Percentiles rank a stretch among this genome's conserved stretches.
Evolutionary conservation across 2,113 vertebrate species (phyloP).

Genomic region (Pristiophorus japonicus): DNA sequence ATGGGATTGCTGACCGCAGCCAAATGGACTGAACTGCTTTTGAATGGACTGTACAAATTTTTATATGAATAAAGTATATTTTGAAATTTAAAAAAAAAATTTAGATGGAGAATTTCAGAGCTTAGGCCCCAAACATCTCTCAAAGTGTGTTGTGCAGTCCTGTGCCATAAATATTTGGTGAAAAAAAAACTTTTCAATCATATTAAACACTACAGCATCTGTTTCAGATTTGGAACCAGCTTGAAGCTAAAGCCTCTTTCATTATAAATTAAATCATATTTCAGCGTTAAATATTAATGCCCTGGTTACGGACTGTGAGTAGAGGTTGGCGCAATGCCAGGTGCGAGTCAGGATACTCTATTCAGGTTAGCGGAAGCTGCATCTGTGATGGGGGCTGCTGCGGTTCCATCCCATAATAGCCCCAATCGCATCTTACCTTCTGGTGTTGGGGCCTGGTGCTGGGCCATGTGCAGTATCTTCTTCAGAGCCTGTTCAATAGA

Average conservation of each 20-base stretch:
- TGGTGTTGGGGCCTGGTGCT: conserved; percentile 13
- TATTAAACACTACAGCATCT: not conserved
- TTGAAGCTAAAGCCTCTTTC: conserved; percentile 28
- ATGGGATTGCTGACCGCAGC: too few relatives aligned
- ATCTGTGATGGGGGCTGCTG: not conserved
- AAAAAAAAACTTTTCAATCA: not conserved
- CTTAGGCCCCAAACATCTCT: not conserved
- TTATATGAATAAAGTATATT: too few relatives aligned
- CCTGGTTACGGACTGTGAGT: not conserved
- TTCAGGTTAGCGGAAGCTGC: conserved; percentile 43
- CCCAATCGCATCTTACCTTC: conserved; percentile 38
- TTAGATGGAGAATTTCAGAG: not conserved
- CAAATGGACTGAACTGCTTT: too few relatives aligned
- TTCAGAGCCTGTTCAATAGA: conserved; percentile 33
- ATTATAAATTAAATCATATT: conserved; percentile 37
- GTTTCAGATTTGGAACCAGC: not conserved
- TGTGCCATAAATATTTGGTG: not conserved
- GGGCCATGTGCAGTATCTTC: conserved; percentile 36
- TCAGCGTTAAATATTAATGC: conserved; percentile 21
- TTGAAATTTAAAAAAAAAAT: too few relatives aligned
- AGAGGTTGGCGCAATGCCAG: not conserved
- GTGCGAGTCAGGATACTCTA: not conserved
- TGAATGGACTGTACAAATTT: too few relatives aligned
- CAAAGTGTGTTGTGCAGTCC: not conserved
- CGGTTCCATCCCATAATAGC: conserved; percentile 35